phyloP scores from a whole-genome alignment of 2,113 vertebrate genomes.

The Crotalus tigris region DNA sequence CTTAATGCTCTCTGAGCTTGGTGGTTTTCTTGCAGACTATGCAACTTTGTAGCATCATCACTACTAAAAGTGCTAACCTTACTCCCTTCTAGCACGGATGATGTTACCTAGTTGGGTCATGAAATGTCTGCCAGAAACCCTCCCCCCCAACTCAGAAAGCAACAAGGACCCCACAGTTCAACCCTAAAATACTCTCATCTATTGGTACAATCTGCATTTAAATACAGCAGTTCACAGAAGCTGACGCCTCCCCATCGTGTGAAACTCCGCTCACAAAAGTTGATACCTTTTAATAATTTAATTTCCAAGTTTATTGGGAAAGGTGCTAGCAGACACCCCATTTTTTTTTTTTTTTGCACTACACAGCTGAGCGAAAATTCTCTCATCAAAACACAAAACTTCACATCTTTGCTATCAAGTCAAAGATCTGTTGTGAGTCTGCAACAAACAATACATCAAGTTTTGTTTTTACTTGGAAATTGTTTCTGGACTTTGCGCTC shows the following conservation, averaged over 20 bases:
- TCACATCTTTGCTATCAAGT: background rate
- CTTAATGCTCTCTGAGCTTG: too few relatives aligned
- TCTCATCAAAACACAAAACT: background rate
- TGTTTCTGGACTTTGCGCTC: background rate
- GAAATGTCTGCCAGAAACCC: too few relatives aligned
- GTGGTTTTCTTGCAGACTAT: too few relatives aligned
- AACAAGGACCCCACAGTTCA: background rate
- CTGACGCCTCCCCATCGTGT: background rate
- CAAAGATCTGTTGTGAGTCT: background rate
- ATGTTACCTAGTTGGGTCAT: too few relatives aligned
- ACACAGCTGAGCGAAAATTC: background rate
- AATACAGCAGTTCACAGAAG: background rate
- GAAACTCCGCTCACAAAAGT: background rate
- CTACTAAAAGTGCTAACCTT: too few relatives aligned
- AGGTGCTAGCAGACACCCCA: background rate
- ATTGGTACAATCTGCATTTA: background rate
- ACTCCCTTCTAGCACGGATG: too few relatives aligned
- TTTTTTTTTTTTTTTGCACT: background rate
- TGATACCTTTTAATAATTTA: background rate
- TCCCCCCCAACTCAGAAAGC: too few relatives aligned
- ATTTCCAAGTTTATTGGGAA: background rate
- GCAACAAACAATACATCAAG: background rate
- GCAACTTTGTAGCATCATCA: too few relatives aligned
- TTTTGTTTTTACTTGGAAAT: background rate
- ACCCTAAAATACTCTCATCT: background rate